Evolutionary conservation across 2,113 vertebrate species (phyloP).

Genomic region (Indicator maculatus): DNA sequence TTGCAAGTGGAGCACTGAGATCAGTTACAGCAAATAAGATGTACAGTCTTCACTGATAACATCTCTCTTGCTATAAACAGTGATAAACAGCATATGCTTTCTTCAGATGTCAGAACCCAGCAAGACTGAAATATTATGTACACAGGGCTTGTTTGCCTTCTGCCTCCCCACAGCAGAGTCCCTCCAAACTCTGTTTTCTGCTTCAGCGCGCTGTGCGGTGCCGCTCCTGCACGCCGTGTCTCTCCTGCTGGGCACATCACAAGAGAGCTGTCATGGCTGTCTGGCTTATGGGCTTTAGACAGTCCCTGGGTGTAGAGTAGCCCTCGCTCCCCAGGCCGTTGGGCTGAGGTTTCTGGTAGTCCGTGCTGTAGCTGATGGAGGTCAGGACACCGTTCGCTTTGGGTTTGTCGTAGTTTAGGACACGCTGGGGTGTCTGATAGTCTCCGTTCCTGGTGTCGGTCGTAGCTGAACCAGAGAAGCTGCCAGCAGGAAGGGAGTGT

Average conservation of each 20-base stretch:
- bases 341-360: constrained; percentile 73
- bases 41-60: constrained; percentile 57
- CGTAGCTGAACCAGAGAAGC: constrained; percentile 39
- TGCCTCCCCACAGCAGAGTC: constrained; percentile 54
- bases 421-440: constrained; percentile 78
- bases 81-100: constrained; percentile 55
- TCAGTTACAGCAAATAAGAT: constrained; percentile 72
- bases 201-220: constrained; percentile 41
- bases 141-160: constrained; percentile 69
- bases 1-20: constrained; percentile 73
- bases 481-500: constrained; percentile 67
- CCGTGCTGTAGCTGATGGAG: background rate
- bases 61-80: constrained; percentile 63
- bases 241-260: constrained; percentile 43
- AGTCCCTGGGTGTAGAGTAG: constrained; percentile 81
- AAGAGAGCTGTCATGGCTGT: constrained; percentile 74
- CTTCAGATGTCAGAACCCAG: constrained; percentile 61
- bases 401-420: constrained; percentile 81
- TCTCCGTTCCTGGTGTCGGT: constrained; percentile 26
- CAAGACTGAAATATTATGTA: constrained; percentile 73
- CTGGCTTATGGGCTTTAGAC: constrained; percentile 71
- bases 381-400: constrained; percentile 50
- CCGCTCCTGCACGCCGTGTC: background rate
- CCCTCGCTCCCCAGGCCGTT: constrained; percentile 41
- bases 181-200: constrained; percentile 20